These are phyloP conservation scores for Ceratosolen fusciceps DNA, from an alignment of 1,140 invertebrate genomes.

Conservation along the genomic window DNA sequence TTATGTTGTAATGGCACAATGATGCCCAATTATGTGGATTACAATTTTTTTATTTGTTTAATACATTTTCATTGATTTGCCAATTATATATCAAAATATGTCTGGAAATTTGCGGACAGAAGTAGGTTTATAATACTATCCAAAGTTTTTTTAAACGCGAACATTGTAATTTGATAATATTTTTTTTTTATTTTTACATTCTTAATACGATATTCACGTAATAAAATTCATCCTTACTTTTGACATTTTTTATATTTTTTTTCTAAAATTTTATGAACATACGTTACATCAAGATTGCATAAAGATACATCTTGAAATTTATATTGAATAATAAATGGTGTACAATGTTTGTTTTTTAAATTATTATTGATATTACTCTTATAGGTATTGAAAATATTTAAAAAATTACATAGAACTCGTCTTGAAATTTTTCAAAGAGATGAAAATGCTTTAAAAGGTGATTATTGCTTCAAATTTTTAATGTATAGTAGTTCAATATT, in stretches of 20 bases:
- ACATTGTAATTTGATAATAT: neutral
- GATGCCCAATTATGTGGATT: neutral
- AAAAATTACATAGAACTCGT: constrained; percentile 77
- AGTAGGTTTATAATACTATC: constrained; percentile 52
- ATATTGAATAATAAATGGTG: neutral
- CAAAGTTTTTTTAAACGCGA: neutral
- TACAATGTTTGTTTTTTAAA: neutral
- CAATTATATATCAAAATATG: constrained; percentile 51
- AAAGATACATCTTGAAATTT: neutral
- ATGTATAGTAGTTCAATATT: neutral
- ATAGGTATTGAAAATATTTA: constrained; percentile 77
- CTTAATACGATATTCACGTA: neutral
- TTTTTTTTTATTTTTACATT: neutral
- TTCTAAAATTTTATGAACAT: too few relatives aligned
- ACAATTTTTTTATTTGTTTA: too few relatives aligned
- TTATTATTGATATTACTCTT: constrained; percentile 52
- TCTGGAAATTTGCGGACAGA: constrained; percentile 58
- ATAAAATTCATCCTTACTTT: neutral
- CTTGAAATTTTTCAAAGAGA: constrained; percentile 76
- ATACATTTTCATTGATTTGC: too few relatives aligned
- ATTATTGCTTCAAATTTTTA: constrained; percentile 28
- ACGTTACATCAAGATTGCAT: neutral
- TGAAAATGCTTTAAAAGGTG: constrained; percentile 71
- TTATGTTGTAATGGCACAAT: neutral
- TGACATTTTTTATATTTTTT: too few relatives aligned